Conservation (phyloP, 2,888 invertebrate species). For the Drosophila eohydei region DNA sequence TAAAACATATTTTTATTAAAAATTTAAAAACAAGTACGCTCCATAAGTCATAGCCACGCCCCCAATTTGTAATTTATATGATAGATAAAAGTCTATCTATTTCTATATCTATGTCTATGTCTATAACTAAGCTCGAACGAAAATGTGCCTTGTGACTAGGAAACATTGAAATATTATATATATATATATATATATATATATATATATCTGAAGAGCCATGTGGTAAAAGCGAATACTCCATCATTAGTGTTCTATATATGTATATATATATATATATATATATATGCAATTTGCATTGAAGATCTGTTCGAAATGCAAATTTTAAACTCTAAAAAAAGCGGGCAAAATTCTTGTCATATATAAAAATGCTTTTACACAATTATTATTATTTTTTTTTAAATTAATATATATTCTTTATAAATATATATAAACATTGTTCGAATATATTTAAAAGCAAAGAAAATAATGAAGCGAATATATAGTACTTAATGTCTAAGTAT, state of each 20-base stretch:
- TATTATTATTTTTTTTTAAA: constrained; percentile 15
- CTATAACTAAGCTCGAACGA: constrained; percentile 24
- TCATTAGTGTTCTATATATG: constrained; percentile 14
- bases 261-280: constrained; percentile 9
- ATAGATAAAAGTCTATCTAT: constrained; percentile 10
- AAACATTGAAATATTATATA: constrained; percentile 19
- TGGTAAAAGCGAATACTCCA: constrained; percentile 26
- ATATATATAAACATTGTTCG: constrained; percentile 42
- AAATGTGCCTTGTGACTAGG: constrained; percentile 47
- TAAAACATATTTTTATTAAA: constrained; percentile 4
- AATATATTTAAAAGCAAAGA: constrained; percentile 29
- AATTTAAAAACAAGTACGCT: neutral
- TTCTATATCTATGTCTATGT: constrained; percentile 1
- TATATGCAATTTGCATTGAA: constrained; percentile 1
- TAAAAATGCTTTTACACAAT: constrained; percentile 28
- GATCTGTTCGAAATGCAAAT: constrained; percentile 14
- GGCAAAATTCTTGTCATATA: constrained; percentile 38
- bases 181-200: constrained; percentile 1
- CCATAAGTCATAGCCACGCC: neutral
- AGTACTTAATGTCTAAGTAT: constrained; percentile 40
- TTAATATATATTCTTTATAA: constrained; percentile 4
- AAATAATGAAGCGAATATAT: constrained; percentile 23
- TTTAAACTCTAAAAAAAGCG: constrained; percentile 11
- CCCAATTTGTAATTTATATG: constrained; percentile 23
- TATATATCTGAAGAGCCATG: constrained; percentile 20